Conservation (phyloP, 2,113 vertebrate species). For the Verasper variegatus region DNA sequence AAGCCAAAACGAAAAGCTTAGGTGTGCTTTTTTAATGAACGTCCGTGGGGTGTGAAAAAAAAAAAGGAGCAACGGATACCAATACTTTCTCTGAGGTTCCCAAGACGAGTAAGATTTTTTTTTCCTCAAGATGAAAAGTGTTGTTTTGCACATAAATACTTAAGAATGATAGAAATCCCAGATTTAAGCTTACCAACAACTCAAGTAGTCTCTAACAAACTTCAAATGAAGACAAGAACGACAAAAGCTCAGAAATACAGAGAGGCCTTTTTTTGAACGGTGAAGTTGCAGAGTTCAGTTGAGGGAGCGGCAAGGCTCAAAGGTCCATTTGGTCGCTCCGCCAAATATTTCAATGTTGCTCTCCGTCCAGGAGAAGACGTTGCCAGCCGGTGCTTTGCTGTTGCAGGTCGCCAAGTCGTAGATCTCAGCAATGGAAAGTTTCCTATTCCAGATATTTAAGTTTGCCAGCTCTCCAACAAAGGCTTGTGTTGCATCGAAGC, state of each 20-base stretch:
- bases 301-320: constrained; percentile 93
- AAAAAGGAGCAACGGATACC: constrained; percentile 48
- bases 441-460: constrained; percentile 95
- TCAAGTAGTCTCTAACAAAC: constrained; percentile 72
- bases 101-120: constrained; percentile 43
- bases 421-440: constrained; percentile 90
- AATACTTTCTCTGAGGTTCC: constrained; percentile 68
- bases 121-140: constrained; percentile 73
- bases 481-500: constrained; percentile 96
- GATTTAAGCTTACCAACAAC: constrained; percentile 77
- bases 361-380: constrained; percentile 95
- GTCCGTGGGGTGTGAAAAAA: constrained; percentile 29
- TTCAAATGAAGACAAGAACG: constrained; percentile 80
- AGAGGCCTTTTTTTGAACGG: constrained; percentile 44
- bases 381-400: constrained; percentile 88
- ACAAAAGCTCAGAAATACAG: constrained; percentile 79
- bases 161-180: constrained; percentile 82
- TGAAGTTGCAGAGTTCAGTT: constrained; percentile 84
- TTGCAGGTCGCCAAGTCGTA: constrained; percentile 96
- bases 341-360: constrained; percentile 93
- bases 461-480: constrained; percentile 94
- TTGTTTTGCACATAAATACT: constrained; percentile 80
- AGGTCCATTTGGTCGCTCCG: constrained; percentile 96
- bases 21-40: constrained; percentile 69
- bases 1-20: constrained; percentile 68